Evolutionary conservation across 1,140 invertebrate genomes (phyloP).

Genomic region (Drosophila pseudoobscura): DNA sequence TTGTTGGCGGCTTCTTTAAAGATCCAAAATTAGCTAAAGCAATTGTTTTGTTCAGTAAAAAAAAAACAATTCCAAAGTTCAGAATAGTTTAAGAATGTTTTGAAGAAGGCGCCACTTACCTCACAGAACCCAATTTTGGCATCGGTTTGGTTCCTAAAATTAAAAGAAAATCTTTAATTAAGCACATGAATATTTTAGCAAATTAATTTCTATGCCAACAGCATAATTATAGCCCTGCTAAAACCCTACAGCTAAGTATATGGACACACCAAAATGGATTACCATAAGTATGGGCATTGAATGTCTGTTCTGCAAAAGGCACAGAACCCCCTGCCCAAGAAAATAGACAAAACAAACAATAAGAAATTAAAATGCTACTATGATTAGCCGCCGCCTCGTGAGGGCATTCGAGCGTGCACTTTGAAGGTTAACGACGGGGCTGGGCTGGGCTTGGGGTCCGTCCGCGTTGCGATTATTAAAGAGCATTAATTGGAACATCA

Average conservation of each 20-base stretch:
- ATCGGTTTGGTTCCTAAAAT: too few relatives aligned
- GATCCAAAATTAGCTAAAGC: slow-evolving; percentile 12
- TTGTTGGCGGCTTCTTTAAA: slow-evolving; percentile 40
- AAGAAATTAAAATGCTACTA: slow-evolving; percentile 40
- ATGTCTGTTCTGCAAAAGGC: neutral
- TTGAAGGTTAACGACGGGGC: slow-evolving; percentile 57
- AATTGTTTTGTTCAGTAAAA: slow-evolving; percentile 19
- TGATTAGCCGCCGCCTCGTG: slow-evolving; percentile 42
- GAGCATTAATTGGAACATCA: slow-evolving; percentile 72
- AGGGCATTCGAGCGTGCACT: slow-evolving; percentile 64
- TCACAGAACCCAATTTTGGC: neutral
- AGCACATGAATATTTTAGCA: neutral
- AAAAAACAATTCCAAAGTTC: slow-evolving; percentile 21
- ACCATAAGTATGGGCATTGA: too few relatives aligned
- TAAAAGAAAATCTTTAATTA: too few relatives aligned
- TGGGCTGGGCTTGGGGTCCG: slow-evolving; percentile 16
- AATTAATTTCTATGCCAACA: slow-evolving; percentile 42
- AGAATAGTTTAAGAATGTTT: slow-evolving; percentile 2
- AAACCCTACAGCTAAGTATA: neutral
- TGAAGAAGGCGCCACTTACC: neutral
- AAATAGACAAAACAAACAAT: slow-evolving; percentile 26
- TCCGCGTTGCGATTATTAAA: slow-evolving; percentile 53
- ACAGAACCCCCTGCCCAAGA: slow-evolving; percentile 11
- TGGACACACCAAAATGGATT: slow-evolving; percentile 34
- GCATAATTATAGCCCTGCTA: neutral